Evolutionary conservation across 2,888 invertebrate genomes (phyloP).

Genomic region (Abscondita cerata): DNA sequence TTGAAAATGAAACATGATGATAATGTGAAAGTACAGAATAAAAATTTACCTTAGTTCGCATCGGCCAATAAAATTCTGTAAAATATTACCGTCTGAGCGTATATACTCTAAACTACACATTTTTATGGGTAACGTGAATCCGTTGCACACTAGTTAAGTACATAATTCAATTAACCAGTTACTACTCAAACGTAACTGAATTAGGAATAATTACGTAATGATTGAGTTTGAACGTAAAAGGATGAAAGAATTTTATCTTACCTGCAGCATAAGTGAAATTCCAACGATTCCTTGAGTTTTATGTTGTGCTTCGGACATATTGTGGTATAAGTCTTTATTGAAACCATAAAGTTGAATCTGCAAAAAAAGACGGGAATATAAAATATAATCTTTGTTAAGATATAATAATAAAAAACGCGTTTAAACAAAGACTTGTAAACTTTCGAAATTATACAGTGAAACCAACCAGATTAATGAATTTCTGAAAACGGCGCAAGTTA

Average conservation of each 20-base stretch:
- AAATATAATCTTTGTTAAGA: neutral
- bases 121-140: too few relatives aligned
- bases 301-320: slow-evolving; percentile 94
- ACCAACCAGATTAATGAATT: slow-evolving; percentile 8
- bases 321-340: slow-evolving; percentile 95
- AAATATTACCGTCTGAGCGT: too few relatives aligned
- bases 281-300: slow-evolving; percentile 97
- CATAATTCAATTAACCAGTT: too few relatives aligned
- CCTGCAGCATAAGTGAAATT: slow-evolving; percentile 94
- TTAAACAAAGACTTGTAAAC: neutral
- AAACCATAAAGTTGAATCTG: slow-evolving; percentile 97
- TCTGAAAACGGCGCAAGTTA: slow-evolving; percentile 8
- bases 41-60: too few relatives aligned
- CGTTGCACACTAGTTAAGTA: too few relatives aligned
- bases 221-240: too few relatives aligned
- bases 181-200: too few relatives aligned
- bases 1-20: too few relatives aligned
- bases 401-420: neutral
- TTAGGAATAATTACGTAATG: too few relatives aligned
- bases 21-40: too few relatives aligned
- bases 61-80: too few relatives aligned
- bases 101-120: too few relatives aligned
- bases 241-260: slow-evolving; percentile 56
- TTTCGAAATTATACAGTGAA: slow-evolving; percentile 1
- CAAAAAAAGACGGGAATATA: slow-evolving; percentile 43